Evolutionary conservation across 1,140 invertebrate genomes (phyloP), one percentile per base, ranked within the genome.

Genomic region (Lordiphosa mommai): DNA sequence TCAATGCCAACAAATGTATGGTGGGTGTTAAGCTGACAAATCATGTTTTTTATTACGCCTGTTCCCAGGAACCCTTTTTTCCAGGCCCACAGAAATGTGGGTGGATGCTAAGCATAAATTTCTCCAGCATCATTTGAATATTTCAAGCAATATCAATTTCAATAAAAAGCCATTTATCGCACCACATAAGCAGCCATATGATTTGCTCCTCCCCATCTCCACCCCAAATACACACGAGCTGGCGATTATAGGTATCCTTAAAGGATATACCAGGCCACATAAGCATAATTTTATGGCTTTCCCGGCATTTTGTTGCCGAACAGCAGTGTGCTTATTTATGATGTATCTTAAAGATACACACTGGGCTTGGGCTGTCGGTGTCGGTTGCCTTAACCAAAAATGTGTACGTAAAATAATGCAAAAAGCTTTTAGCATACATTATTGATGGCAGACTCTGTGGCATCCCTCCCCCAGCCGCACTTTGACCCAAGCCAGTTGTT

Each of bases 391-490:
- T 51, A 34, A 52, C 63, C 61, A 70, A 80, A 82, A 56, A 43
- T 43, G 40, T 43, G 23, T 82, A 84, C 63, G 61, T 74, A 72
- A 86, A 82, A 77, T 88, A 86, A 88, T 88, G 80, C 74, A 74
- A 88, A 88, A 88, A 88, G 86, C 86, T 88, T 88, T 87, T 87
- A 88, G 77, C 63, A 87, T 88, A 55, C 76, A 88, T 88, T 79
- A 88, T 88, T 86, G 60, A 87, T 87, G 72, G 63, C 68, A 67
- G 57, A 61, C 71, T 27, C 23, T 82, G 67, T 44, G 67, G 77
- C 56, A 50, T 40, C 32, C 3, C 43, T 23, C 55, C 40, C 41
- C 34, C 32, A 41, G 37, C 61, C 17, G 12, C 10, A 8, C 34
- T 68, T 27, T 52, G 64, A 68, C 64, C 64, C 60, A 47, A 53